phyloP scores from a whole-genome alignment of 2,888 invertebrate species.

The Dioctria rufipes region DNA sequence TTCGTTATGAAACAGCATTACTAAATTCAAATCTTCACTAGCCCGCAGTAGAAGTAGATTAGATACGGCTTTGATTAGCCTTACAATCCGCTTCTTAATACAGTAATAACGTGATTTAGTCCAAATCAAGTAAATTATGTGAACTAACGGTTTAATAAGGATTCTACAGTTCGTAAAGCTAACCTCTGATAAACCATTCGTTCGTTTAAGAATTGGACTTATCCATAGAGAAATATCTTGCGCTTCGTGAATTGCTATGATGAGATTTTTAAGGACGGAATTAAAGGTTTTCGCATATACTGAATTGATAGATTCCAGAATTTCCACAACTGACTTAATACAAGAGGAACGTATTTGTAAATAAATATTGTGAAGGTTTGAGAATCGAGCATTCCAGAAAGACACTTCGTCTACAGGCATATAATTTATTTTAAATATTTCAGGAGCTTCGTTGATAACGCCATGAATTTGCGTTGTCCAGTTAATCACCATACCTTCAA shows the following conservation, averaged over 20 bases:
- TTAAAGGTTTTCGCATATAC: slow-evolving; percentile 86
- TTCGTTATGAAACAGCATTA: slow-evolving; percentile 88
- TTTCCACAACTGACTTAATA: slow-evolving; percentile 86
- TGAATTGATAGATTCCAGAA: slow-evolving; percentile 84
- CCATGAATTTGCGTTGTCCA: slow-evolving; percentile 86
- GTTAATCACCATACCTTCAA: slow-evolving; percentile 90
- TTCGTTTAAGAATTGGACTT: slow-evolving; percentile 77
- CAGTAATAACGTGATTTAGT: slow-evolving; percentile 86
- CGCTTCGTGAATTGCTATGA: slow-evolving; percentile 84
- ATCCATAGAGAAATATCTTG: slow-evolving; percentile 88
- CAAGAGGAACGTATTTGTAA: slow-evolving; percentile 85
- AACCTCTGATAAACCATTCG: slow-evolving; percentile 76
- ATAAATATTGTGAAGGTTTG: slow-evolving; percentile 90
- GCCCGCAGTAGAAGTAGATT: slow-evolving; percentile 87
- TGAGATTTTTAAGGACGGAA: slow-evolving; percentile 83
- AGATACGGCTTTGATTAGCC: slow-evolving; percentile 84
- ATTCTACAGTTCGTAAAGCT: slow-evolving; percentile 79
- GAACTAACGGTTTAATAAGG: slow-evolving; percentile 81
- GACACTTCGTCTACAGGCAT: slow-evolving; percentile 82
- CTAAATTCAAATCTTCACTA: slow-evolving; percentile 83
- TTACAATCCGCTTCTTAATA: slow-evolving; percentile 77
- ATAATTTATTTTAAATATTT: slow-evolving; percentile 76
- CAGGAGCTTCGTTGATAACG: slow-evolving; percentile 64
- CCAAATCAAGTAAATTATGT: slow-evolving; percentile 91
- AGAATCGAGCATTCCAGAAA: slow-evolving; percentile 85